Base-by-base conservation (phyloP, 1,140 invertebrate species). In the Cataglyphis hispanica region DNA sequence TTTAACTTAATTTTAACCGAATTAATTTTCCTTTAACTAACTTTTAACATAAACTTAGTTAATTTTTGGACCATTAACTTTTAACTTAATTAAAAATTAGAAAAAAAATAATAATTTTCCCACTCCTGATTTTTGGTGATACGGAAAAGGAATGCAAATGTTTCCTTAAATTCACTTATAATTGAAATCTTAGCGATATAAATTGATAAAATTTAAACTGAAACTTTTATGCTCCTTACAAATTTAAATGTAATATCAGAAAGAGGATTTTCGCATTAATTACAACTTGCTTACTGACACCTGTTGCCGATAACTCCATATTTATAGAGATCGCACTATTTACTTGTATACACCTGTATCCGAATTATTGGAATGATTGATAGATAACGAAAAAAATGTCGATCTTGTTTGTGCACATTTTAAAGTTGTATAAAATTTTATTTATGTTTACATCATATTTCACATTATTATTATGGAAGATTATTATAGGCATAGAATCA, bases 281-380 rank as follows among this genome's bases (percentile, higher is more conserved):
- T 67, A 69, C 31, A 69, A 69, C 10, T 64, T 31, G 2, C 34
- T 63, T 64, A 77, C n/a, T 78, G 16, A 34, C n/a, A 19, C 8
- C 63, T 37, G 22, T 6, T 10, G n/a, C 4, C 4, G 25, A 27
- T 7, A 50, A 22, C 22, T 80, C 16, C 16, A 16, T 37, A 67
- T 80, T 80, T 80, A 80, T 69, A 53, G 10, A 25, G 1, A 80
- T 16, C 22, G 31, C 16, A 22, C 5, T 80, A 69, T 69, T 69
- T 69, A 10, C 10, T 80, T 5, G 8, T 19, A 16, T 22, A 67
- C 43, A 67, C 16, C 27, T 78, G n/a, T n/a, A 7, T 25, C 19
- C 5, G 10, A 31, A 63, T 37, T 40, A 60, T 64, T 27, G 16
- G n/a, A 0, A 66, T 66, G 27, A 78, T 50, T 53, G 2, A 10